Evolutionary conservation across 2,888 invertebrate species (phyloP), one percentile per base, ranked within the genome.

Genomic region (Azorinus chamasolen): DNA sequence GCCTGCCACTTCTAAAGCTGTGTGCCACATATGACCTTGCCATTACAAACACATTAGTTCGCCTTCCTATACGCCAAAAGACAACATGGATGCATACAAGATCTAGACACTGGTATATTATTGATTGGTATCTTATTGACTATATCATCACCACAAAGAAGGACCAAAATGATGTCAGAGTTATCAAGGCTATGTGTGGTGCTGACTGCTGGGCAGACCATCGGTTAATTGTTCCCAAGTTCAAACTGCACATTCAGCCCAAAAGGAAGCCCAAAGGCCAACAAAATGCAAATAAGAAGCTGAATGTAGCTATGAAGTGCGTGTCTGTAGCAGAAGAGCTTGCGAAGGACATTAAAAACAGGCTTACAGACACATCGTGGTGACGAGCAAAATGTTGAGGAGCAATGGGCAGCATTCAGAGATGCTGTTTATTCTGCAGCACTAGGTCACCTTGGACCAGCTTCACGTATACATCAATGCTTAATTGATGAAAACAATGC

Each of bases 191-290:
- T 18, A 58, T 58, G 57, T 37, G 71, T 27, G 57, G 71, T 22
- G 58, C 63, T 2, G 57, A 64, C 18, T 63, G 71, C 45, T 72
- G 65, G 65, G 66, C 62, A 45, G 77, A 72, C 43, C 63, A 55
- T 14, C 41, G 58, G 16, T 18, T 32, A 10, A n/a, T 24, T 10
- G 10, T 32, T 4, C n/a, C 10, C 32, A 32, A 37, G 61, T 22
- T 54, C 2, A 46, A 65, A 20, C 25, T 58, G 25, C 45, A 41
- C 43, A 37, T 58, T 43, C 58, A 65, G 43, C 27, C 41, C 22
- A 57, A 48, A 37, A 16, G 64, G n/a, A 46, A 51, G 22, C 41
- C 57, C 5, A 32, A 71, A 58, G 58, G 32, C n/a, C n/a, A n/a
- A n/a, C 50, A 41, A 32, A 72, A 57, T 41, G 53, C 39, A 3